Percentiles rank a stretch among this genome's conserved stretches.
Evolutionary conservation across 2,113 vertebrate genomes (phyloP).

Genomic region (Poeciliopsis turrubarensis): DNA sequence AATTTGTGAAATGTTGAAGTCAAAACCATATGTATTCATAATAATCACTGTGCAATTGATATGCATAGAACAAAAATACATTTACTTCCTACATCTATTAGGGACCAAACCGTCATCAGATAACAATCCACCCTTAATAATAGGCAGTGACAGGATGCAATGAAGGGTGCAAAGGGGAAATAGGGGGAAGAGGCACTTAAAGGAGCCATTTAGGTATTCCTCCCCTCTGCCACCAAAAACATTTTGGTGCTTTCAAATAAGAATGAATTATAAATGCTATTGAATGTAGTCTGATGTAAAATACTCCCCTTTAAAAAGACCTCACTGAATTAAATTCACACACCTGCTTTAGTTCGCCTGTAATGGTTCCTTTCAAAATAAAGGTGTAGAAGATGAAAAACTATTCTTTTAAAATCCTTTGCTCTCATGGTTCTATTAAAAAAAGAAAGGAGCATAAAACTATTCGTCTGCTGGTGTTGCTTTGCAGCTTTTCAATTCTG

Average conservation of each 20-base stretch:
- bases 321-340: conserved; percentile 67
- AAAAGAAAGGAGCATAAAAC: not conserved
- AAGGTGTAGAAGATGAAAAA: not conserved
- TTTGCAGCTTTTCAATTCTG: conserved; percentile 5
- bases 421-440: too few species aligned
- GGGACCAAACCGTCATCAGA: conserved; percentile 28
- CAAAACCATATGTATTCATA: too few species aligned
- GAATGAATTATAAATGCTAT: conserved; percentile 79
- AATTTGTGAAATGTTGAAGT: too few species aligned
- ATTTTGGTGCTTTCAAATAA: conserved; percentile 71
- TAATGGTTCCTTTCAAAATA: not conserved
- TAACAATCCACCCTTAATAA: conserved; percentile 59
- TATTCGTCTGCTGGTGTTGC: not conserved
- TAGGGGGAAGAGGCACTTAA: conserved; percentile 47
- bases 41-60: too few species aligned
- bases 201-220: conserved; percentile 70
- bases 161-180: conserved; percentile 52
- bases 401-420: too few species aligned
- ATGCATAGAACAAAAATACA: not conserved
- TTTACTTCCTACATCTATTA: not conserved
- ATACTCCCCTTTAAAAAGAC: conserved; percentile 38
- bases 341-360: conserved; percentile 71
- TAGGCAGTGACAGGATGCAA: conserved; percentile 69
- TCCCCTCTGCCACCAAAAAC: conserved; percentile 55
- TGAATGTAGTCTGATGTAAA: conserved; percentile 58